phyloP scores from a whole-genome alignment of 1,140 invertebrate species.

The Bacillus rossius region DNA sequence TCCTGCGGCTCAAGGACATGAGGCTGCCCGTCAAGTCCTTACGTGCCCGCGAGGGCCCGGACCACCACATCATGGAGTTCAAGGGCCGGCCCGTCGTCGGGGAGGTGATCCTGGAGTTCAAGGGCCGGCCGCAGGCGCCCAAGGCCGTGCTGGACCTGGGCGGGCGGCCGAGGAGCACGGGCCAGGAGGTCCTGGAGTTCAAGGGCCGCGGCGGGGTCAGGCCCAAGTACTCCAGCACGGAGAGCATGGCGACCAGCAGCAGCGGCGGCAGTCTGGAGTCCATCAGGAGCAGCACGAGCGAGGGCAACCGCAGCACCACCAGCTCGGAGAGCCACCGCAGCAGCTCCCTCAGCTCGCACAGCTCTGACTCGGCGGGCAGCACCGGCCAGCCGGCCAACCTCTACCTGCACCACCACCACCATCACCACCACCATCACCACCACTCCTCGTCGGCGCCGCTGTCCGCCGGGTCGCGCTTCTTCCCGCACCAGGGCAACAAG shows the following conservation, averaged over 20 bases:
- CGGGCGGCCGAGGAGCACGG: slow-evolving; percentile 40
- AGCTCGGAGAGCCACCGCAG: slow-evolving; percentile 74
- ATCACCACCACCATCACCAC: slow-evolving; percentile 26
- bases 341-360: slow-evolving; percentile 73
- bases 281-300: slow-evolving; percentile 71
- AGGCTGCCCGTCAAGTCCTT: slow-evolving; percentile 57
- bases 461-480: slow-evolving; percentile 47
- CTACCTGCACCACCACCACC: slow-evolving; percentile 28
- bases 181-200: slow-evolving; percentile 55
- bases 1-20: slow-evolving; percentile 61
- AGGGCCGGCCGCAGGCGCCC: slow-evolving; percentile 54
- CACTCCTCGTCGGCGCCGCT: slow-evolving; percentile 15
- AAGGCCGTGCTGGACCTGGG: background rate
- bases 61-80: slow-evolving; percentile 53
- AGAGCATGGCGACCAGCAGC: slow-evolving; percentile 79
- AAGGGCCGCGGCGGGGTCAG: slow-evolving; percentile 48
- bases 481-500: slow-evolving; percentile 61
- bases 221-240: slow-evolving; percentile 73
- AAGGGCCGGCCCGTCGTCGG: slow-evolving; percentile 21
- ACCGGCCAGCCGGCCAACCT: background rate
- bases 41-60: slow-evolving; percentile 51
- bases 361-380: slow-evolving; percentile 63
- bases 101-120: slow-evolving; percentile 57
- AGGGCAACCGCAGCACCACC: slow-evolving; percentile 72
- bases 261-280: slow-evolving; percentile 75